phyloP scores from a whole-genome alignment of 2,797 vertebrate species.

The Chaunax sp. region DNA sequence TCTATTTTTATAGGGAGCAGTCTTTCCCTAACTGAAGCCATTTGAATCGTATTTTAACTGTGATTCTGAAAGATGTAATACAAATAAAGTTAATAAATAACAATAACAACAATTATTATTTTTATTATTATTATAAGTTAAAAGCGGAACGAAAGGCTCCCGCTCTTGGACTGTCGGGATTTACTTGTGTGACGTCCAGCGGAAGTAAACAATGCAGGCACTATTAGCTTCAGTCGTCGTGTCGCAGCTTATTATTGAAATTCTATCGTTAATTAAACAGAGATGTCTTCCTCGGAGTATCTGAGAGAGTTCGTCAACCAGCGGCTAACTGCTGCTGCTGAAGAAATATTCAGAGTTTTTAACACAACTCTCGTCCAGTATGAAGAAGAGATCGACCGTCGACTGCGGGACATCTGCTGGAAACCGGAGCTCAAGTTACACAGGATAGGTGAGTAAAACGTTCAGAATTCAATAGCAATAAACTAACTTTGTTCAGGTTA shows the following conservation, averaged over 20 bases:
- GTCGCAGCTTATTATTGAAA: neutral
- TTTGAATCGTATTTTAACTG: too few relatives aligned
- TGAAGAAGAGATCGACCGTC: slow-evolving; percentile 52
- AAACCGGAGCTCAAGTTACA: slow-evolving; percentile 27
- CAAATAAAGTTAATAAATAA: too few relatives aligned
- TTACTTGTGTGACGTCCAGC: neutral
- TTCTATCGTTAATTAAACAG: neutral
- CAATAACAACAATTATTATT: too few relatives aligned
- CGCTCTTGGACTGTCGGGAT: too few relatives aligned
- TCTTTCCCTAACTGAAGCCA: too few relatives aligned
- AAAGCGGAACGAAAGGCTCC: neutral
- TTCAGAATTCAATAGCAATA: too few relatives aligned
- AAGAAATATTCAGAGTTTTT: slow-evolving; percentile 29
- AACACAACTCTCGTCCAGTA: slow-evolving; percentile 33
- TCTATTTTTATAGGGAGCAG: too few relatives aligned
- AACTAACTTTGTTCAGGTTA: too few relatives aligned
- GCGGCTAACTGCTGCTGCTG: neutral
- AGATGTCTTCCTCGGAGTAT: neutral
- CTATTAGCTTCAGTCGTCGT: neutral
- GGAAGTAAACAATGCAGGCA: neutral
- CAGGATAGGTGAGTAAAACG: neutral
- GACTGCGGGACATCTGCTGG: slow-evolving; percentile 34
- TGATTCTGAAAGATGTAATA: too few relatives aligned
- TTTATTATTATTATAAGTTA: too few relatives aligned
- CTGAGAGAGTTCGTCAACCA: neutral